Percentiles rank a stretch among this genome's conserved stretches.
phyloP scores from a whole-genome alignment of 2,888 invertebrate genomes.

The Blastobasis lacticolella region DNA sequence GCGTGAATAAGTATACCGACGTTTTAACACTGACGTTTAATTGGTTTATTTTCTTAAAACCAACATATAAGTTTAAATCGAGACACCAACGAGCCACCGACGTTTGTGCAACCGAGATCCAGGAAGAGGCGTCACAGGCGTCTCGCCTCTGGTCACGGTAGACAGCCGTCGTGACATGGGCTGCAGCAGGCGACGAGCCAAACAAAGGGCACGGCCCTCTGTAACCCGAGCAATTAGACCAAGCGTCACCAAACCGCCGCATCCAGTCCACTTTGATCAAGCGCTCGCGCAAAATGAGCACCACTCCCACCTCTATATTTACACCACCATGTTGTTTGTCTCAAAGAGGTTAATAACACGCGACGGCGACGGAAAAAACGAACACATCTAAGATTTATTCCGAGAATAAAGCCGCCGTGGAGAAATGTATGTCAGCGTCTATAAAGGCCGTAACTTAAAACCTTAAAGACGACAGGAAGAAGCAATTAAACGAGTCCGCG shows the following conservation, averaged over 20 bases:
- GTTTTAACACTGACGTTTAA: no score
- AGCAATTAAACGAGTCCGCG: constrained; percentile 36
- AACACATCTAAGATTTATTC: constrained; percentile 26
- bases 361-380: constrained; percentile 20
- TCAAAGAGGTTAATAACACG: constrained; percentile 53
- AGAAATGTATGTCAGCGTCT: constrained; percentile 44
- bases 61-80: no score
- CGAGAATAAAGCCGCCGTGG: constrained; percentile 40
- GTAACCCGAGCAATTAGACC: constrained; percentile 57
- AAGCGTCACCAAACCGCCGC: constrained; percentile 43
- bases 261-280: constrained; percentile 54
- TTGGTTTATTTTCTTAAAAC: no score
- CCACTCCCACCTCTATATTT: constrained; percentile 54
- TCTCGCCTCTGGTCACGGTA: constrained; percentile 9
- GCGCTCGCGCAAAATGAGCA: constrained; percentile 45
- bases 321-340: constrained; percentile 29
- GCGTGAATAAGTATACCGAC: no score
- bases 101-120: no score
- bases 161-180: not conserved
- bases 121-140: no score
- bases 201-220: constrained; percentile 26
- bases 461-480: constrained; percentile 37
- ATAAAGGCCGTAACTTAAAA: constrained; percentile 41
- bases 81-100: no score
- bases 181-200: constrained; percentile 19